These are phyloP conservation scores for Centropristis striata DNA, from an alignment of 2,113 vertebrate species.

Conservation along the genomic window DNA sequence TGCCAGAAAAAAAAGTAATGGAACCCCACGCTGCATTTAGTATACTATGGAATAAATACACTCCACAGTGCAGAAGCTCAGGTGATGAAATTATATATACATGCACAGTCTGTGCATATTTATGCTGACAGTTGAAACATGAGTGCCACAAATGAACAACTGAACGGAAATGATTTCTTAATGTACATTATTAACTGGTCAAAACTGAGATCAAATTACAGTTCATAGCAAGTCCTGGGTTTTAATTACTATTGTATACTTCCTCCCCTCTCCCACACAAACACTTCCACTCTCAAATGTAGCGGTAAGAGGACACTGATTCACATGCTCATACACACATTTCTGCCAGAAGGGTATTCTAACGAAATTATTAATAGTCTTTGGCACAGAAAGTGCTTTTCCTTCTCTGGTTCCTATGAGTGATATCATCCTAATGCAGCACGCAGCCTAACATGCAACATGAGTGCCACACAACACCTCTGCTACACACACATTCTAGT, in stretches of 20 bases:
- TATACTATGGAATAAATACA: slow-evolving; percentile 14
- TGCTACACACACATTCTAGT: slow-evolving; percentile 10
- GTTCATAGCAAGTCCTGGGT: neutral
- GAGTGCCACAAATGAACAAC: neutral
- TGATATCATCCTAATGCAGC: slow-evolving; percentile 32
- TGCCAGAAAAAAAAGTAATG: slow-evolving; percentile 12
- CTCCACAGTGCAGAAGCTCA: slow-evolving; percentile 10
- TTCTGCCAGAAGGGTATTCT: slow-evolving; percentile 41
- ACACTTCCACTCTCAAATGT: slow-evolving; percentile 20
- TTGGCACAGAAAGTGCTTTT: slow-evolving; percentile 38
- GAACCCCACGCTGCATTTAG: neutral
- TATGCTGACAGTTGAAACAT: neutral
- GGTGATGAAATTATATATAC: neutral
- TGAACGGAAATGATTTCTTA: neutral
- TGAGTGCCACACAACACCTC: slow-evolving; percentile 16
- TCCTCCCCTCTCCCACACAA: slow-evolving; percentile 38
- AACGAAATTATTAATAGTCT: slow-evolving; percentile 57
- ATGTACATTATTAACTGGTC: neutral
- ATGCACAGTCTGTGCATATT: neutral
- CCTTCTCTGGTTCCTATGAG: slow-evolving; percentile 21
- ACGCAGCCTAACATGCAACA: slow-evolving; percentile 10
- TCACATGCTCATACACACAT: slow-evolving; percentile 35
- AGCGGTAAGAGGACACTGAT: slow-evolving; percentile 21
- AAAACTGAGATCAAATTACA: slow-evolving; percentile 12
- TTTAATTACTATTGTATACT: slow-evolving; percentile 8